Conservation (phyloP, 2,113 vertebrate species). For the Oceanites oceanicus region DNA sequence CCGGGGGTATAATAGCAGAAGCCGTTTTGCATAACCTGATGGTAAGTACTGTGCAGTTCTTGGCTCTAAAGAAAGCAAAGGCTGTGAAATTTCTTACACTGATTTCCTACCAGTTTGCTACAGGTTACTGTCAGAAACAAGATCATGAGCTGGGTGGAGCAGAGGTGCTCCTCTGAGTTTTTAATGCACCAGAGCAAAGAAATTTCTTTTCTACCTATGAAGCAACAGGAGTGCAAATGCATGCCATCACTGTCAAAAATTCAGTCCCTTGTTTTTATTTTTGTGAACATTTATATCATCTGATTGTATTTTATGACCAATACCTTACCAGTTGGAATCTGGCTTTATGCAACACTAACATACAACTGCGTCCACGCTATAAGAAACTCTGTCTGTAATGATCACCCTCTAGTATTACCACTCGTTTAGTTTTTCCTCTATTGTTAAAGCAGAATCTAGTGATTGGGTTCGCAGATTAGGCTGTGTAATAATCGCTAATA, state of each 20-base stretch:
- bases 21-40: neutral
- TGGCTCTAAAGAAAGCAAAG: neutral
- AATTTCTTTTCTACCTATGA: neutral
- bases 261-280: neutral
- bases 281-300: neutral
- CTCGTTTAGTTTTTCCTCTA: neutral
- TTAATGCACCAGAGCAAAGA: neutral
- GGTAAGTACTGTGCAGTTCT: conserved; percentile 7
- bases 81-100: neutral
- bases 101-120: neutral
- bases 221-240: neutral
- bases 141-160: neutral
- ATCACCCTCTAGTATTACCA: neutral
- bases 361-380: rapidly evolving
- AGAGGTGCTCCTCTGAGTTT: neutral
- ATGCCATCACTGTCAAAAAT: neutral
- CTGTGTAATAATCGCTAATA: neutral
- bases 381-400: neutral
- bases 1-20: neutral
- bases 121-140: neutral
- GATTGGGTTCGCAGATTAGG: neutral
- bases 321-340: neutral
- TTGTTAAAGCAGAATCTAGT: neutral
- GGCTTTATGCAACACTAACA: neutral
- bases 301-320: neutral